Evolutionary conservation across 2,888 invertebrate species (phyloP).

Genomic region (Silvanus unidentatus): DNA sequence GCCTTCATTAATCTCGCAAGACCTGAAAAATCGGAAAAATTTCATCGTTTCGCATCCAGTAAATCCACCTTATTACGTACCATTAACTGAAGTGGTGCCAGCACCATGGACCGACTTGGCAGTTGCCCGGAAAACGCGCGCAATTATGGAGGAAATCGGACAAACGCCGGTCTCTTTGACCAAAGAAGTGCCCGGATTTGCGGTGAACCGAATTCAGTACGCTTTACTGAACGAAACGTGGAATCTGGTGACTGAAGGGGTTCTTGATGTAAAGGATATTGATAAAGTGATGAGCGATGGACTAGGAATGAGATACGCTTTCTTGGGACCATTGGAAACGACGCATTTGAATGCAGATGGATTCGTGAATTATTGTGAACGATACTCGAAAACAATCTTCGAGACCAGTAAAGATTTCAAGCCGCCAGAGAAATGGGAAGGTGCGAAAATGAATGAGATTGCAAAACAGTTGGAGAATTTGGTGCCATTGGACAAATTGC

Average conservation of each 20-base stretch:
- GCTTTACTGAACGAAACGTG: constrained; percentile 90
- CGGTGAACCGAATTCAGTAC: constrained; percentile 91
- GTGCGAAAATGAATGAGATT: constrained; percentile 59
- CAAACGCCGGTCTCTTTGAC: constrained; percentile 84
- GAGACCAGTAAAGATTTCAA: constrained; percentile 69
- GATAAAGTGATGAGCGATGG: constrained; percentile 94
- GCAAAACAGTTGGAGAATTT: constrained; percentile 66
- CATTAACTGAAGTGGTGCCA: constrained; percentile 89
- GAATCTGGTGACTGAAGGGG: constrained; percentile 76
- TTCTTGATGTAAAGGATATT: constrained; percentile 81
- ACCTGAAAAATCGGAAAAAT: constrained; percentile 65
- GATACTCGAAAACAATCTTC: constrained; percentile 56
- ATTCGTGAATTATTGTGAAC: constrained; percentile 57
- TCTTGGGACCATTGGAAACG: constrained; percentile 89
- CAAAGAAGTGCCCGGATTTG: constrained; percentile 88
- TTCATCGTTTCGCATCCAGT: constrained; percentile 88
- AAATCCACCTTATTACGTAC: constrained; percentile 95
- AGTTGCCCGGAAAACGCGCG: constrained; percentile 66
- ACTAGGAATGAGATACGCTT: constrained; percentile 91
- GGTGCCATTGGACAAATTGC: constrained; percentile 68
- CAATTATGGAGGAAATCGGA: constrained; percentile 80
- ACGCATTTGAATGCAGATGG: constrained; percentile 93
- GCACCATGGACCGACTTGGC: constrained; percentile 87
- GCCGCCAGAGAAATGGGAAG: constrained; percentile 67
- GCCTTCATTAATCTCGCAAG: constrained; percentile 80